Base-by-base conservation (phyloP, 2,113 vertebrate genomes). In the Carassius carassius region DNA sequence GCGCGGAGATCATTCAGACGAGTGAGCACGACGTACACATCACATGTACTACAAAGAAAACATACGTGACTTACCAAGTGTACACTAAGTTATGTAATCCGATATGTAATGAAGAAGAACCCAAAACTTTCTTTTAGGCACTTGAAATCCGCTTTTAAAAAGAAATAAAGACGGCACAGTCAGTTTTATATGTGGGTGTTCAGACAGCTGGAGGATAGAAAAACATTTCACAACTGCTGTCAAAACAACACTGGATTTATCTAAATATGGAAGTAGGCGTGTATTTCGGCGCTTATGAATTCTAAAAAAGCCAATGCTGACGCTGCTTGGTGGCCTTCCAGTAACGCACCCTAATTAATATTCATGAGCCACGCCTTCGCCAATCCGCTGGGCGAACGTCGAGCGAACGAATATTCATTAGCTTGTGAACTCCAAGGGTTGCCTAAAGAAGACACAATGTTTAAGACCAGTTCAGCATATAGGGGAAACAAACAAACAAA, bases 231-330 rank as follows among this genome's bases (percentile, higher is more conserved):
- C 51, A 74, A 63, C 70, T 19, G 41, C 54, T 19, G 54, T 73
- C 54, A 75, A 79, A 81, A 81, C 78, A 81, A 63, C 49, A 70
- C 32, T 35, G 29, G 19, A 32, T 35, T 78, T 75, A n/a, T 49
- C 82, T 69, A 23, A 56, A 87, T 76, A 32, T 81, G 70, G 78
- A 47, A 14, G 17, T 29, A 54, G 65, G 80, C 62, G 25, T 84
- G 75, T 63, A 13, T 56, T 6, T 35, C 1, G 29, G 23, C 9
- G 2, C 16, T 21, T 11, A 21, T 67, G 41, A 14, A 67, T 81
- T 21, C 2, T 67, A 0, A 13, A 32, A 21, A 3, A 44, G 8
- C 56, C 17, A 3, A 6, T 41, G 32, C 17, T 23, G 6, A 63
- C 7, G 14, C 29, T 17, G 13, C 6, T 58, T n/a, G 13, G 7